phyloP scores from a whole-genome alignment of 2,888 invertebrate genomes.

The Cantharis rustica region DNA sequence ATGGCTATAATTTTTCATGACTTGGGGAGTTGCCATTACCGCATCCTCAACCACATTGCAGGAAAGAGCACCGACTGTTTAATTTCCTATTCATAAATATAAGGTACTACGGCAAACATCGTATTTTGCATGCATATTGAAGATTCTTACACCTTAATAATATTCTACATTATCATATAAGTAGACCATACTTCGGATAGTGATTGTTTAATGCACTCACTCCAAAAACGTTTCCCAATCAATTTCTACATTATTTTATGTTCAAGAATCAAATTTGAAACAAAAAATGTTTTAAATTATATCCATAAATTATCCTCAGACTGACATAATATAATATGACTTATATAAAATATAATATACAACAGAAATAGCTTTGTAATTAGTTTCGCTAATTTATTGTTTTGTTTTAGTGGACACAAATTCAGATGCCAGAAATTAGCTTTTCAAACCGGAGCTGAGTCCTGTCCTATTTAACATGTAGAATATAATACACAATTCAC shows the following conservation, averaged over 20 bases:
- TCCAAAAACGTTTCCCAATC: not conserved
- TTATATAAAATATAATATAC: not conserved
- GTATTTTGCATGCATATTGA: conserved; percentile 43
- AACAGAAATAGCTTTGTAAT: not conserved
- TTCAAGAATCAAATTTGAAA: not conserved
- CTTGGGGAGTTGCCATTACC: conserved; percentile 12
- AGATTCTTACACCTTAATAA: conserved; percentile 42
- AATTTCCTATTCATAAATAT: conserved; percentile 43
- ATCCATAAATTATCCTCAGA: not conserved
- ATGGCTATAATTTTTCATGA: conserved; percentile 20
- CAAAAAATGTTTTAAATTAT: not conserved
- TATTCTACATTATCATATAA: conserved; percentile 42
- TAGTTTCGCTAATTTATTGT: not conserved
- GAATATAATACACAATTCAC: not conserved
- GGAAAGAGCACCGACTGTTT: conserved; percentile 30
- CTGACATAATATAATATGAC: not conserved
- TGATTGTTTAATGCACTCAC: conserved; percentile 15
- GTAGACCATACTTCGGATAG: conserved; percentile 32
- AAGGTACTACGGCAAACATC: conserved; percentile 39
- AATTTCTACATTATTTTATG: too few species aligned
- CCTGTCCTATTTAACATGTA: not conserved
- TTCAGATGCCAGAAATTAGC: not conserved
- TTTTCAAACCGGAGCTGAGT: not conserved
- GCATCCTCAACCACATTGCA: conserved; percentile 10
- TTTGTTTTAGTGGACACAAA: not conserved